A percentile compares a stretch with the other conserved stretches of the same genome.
phyloP scores from a whole-genome alignment of 2,113 vertebrate species.

The Orthonyx spaldingii region DNA sequence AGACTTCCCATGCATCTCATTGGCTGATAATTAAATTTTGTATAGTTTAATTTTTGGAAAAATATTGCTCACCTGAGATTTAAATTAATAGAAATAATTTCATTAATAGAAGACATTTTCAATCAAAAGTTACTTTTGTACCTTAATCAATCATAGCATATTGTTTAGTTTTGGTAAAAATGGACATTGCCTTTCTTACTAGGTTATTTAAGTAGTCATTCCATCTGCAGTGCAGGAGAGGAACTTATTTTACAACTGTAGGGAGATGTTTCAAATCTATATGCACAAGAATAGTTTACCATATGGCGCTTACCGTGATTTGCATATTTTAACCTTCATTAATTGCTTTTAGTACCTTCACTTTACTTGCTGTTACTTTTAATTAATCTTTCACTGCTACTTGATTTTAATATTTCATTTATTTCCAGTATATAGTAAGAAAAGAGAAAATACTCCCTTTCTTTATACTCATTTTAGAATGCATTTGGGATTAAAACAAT shows the following conservation, averaged over 20 bases:
- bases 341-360: constrained; percentile 40
- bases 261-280: constrained; percentile 29
- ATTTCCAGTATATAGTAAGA: not conserved
- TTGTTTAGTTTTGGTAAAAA: not conserved
- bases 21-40: not conserved
- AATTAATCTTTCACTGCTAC: not conserved
- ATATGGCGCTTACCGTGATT: constrained; percentile 23
- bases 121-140: not conserved
- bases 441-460: not conserved
- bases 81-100: not conserved
- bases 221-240: not conserved
- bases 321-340: constrained; percentile 61
- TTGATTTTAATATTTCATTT: constrained; percentile 14
- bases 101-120: not conserved
- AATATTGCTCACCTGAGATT: not conserved
- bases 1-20: not conserved
- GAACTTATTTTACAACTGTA: constrained; percentile 20
- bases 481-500: not conserved
- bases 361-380: constrained; percentile 25
- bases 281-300: constrained; percentile 14
- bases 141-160: not conserved
- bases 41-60: not conserved
- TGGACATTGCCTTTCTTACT: not conserved
- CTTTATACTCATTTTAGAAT: not conserved
- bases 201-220: not conserved